Evolutionary conservation across 2,888 invertebrate species (phyloP), one percentile per base, ranked within the genome.

Genomic region (Eucriotettix oculatus): DNA sequence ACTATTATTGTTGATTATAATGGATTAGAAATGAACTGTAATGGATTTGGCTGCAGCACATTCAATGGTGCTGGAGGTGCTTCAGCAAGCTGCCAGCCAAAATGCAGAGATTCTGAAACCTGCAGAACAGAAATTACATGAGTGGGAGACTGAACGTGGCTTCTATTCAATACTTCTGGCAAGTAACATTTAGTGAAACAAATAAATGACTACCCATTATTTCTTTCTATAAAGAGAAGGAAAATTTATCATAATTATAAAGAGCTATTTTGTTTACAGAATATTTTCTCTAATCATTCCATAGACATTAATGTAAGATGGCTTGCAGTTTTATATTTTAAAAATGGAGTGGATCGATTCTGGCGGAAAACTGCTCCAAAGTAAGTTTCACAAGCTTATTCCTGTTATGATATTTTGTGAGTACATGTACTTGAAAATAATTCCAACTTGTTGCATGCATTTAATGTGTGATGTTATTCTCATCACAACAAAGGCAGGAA

Each of bases 321-420:
- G 89, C 82, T 95, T 72, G 93, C 95, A 16, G 87, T 91, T 42
- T 81, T 96, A 69, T 95, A 87, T 72, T 85, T 95, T 68, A 97
- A 97, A 73, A 96, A 94, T 76, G 95, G 95, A 1, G 84, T 96
- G 7, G 94, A 94, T 67, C 83, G 85, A 61, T 93, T 92, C 70
- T 96, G 96, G 96, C 82, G 95, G 57, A 85, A 82, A 70, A 85
- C 84, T 67, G 85, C 87, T 0, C 86, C 88, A 0, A 82, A 87
- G 85, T 84, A 76, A 77, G 79, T 71, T 54, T 3, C 2, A 52
- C n/a, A n/a, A n/a, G n/a, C n/a, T n/a, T n/a, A n/a, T n/a, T n/a
- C n/a, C n/a, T 57, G 17, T 29, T 57, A 29, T 29, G 16, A 43
- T 11, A 52, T 61, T 42, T 55, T 54, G n/a, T 52, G 42, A 58